phyloP scores from a whole-genome alignment of 2,888 invertebrate species.

The Heliconius ethilla region DNA sequence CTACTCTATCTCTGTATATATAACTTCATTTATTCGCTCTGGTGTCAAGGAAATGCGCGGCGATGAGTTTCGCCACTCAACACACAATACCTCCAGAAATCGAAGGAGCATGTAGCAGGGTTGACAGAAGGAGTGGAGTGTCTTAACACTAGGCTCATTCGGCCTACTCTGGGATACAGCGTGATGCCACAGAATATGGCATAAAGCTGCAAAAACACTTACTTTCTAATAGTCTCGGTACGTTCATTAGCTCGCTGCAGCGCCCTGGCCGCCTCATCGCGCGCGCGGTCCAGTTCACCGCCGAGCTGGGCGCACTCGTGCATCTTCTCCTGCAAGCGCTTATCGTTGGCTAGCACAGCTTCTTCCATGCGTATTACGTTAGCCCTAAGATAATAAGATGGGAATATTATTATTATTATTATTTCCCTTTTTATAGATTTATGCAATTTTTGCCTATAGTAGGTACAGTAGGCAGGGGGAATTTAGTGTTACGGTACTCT shows the following conservation, averaged over 20 bases:
- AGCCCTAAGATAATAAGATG: slow-evolving; percentile 51
- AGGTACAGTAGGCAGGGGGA: no score
- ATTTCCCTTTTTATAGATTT: not conserved
- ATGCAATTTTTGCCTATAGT: not conserved
- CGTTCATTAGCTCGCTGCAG: slow-evolving; percentile 85
- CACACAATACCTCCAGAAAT: no score
- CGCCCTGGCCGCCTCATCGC: slow-evolving; percentile 86
- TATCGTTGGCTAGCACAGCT: slow-evolving; percentile 80
- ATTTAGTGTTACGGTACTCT: not conserved
- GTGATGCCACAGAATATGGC: no score
- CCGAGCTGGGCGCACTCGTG: slow-evolving; percentile 85
- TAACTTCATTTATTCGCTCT: no score
- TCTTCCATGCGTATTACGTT: slow-evolving; percentile 83
- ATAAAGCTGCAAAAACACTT: slow-evolving; percentile 29
- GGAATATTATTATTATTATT: not conserved
- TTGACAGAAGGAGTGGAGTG: no score
- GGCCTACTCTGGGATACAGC: no score
- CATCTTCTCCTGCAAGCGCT: slow-evolving; percentile 84
- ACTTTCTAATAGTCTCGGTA: slow-evolving; percentile 83
- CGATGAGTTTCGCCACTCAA: no score
- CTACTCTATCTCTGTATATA: no score
- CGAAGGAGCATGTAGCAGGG: no score
- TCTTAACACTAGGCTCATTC: no score
- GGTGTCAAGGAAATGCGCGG: no score
- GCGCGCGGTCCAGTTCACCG: slow-evolving; percentile 84